Base-by-base conservation (phyloP, 1,140 invertebrate genomes). In the Ceratosolen solmsi region DNA sequence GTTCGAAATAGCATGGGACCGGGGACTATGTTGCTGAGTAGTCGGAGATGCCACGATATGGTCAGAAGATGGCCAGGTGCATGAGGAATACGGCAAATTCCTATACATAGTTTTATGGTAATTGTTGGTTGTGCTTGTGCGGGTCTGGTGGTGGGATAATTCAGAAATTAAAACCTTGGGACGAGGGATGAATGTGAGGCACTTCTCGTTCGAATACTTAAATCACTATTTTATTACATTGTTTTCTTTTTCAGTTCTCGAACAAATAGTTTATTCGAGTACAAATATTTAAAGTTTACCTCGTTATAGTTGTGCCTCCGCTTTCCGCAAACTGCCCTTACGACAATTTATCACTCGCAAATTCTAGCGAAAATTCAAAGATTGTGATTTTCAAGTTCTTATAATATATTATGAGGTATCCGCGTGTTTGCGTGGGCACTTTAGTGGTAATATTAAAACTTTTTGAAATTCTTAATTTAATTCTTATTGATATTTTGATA, bases 281-380 rank as follows among this genome's bases (percentile, higher is more conserved):
- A 63, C 13, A 63, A 63, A 63, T 63, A 63, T 63, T 63, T 63
- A 63, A 17, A 63, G 30, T 63, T 63, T 4, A 36, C 11, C 30
- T 63, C 60, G 13, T 30, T 60, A 30, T 4, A 27, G 33, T 33
- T 63, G 13, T 33, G 33, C 15, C n/a, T 36, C 0, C 20, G 9
- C 7, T 17, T 33, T 15, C 15, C 60, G 27, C 1, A 63, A 63
- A 63, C 60, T 63, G 33, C 60, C 27, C 60, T 63, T 63, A 3
- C 60, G 5, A 7, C 15, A 20, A 63, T 63, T 63, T 11, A 63
- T 63, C 60, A 63, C 60, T 63, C 3, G 11, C n/a, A 20, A 33
- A 63, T 25, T 33, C 27, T 7, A 27, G 15, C 15, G 25, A 9
- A 15, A 63, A 63, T 63, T 63, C 4, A 33, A 63, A 25, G 33